Evolutionary conservation across 2,797 vertebrate species (phyloP), one percentile per base, ranked within the genome.

Genomic region (Allobates femoralis): DNA sequence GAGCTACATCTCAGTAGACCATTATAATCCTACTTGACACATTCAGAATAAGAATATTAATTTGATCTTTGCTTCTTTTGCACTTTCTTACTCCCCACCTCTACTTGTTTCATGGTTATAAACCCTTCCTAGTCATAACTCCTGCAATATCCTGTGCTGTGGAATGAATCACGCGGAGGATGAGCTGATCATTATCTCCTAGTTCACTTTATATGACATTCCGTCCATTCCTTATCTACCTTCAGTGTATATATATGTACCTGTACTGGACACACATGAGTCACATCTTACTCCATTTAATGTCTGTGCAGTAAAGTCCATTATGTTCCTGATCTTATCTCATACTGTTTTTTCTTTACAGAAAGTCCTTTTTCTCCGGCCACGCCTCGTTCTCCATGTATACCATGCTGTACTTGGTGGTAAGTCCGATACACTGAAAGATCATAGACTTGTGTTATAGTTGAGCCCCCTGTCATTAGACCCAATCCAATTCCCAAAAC

Each of bases 361-460:
- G 98, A 94, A 99, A 98, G 93, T 99, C 98, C 85, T 99, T 99
- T 94, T 99, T 99, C 95, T 99, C 98, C 0, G 98, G 98, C 91
- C 98, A 99, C 0, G 98, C 98, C 6, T 99, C 98, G 76, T 99
- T 99, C 93, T 99, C 98, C 30, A 96, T 99, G 94, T 99, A 95
- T 89, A 96, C 97, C 87, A 99, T 99, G 98, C 96, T 99, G 88
- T 99, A 99, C 91, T 94, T 99, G 93, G 96, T 97, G 93, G 98
- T 99, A 94, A 99, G 98, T 99, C 93, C 81, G 71, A 50, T 26
- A n/a, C 23, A 28, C 26, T 50, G n/a, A n/a, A 26, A 19, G 23
- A n/a, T 21, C 16, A 21, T 21, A 69, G 32, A 5, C 16, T 64
- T 16, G 14, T n/a, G 11, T 60, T 0, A 26, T n/a, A 60, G n/a